These are phyloP conservation scores for Glossophaga mutica DNA, from an alignment of 2,797 vertebrate species.

Conservation along the genomic window DNA sequence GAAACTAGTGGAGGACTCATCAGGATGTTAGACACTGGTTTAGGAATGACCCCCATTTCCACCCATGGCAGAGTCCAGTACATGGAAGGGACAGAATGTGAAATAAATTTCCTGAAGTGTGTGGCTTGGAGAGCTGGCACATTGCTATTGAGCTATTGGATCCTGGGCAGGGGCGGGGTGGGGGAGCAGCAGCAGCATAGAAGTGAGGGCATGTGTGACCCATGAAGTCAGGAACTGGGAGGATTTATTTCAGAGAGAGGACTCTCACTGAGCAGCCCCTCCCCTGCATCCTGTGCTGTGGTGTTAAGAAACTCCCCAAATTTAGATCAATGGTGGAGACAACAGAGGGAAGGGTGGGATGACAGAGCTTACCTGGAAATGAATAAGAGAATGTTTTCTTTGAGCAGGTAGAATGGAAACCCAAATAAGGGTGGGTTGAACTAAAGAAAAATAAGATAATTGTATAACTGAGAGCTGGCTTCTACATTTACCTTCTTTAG, in stretches of 20 bases:
- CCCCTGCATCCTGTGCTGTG: not conserved
- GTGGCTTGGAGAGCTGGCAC: not conserved
- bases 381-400: constrained; percentile 19
- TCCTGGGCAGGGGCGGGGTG: not conserved
- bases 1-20: not conserved
- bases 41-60: not conserved
- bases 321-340: constrained; percentile 15
- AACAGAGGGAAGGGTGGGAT: not conserved
- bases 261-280: not conserved
- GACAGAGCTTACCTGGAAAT: constrained; percentile 9
- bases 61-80: not conserved
- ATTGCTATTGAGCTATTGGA: not conserved
- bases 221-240: not conserved
- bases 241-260: not conserved
- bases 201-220: not conserved
- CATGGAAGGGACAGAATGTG: not conserved
- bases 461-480: not conserved
- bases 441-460: not conserved
- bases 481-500: not conserved
- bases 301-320: not conserved
- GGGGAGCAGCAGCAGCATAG: not conserved
- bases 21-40: not conserved
- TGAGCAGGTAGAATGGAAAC: not conserved
- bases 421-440: not conserved
- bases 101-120: not conserved